Evolutionary conservation across 2,888 invertebrate genomes (phyloP), one percentile per base, ranked within the genome.

Genomic region (Lasioglossum zephyrum): DNA sequence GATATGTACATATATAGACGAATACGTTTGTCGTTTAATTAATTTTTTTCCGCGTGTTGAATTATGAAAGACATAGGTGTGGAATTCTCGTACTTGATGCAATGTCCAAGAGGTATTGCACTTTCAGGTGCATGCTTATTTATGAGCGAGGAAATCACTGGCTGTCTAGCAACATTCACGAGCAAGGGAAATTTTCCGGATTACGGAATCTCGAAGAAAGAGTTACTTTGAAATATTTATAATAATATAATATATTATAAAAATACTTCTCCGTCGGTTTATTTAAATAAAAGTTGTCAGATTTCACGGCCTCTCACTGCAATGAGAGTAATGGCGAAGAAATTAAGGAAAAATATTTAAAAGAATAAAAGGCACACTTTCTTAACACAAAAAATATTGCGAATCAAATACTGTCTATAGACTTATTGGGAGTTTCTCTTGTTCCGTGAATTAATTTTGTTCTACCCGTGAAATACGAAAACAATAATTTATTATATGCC

Each of bases 81-180:
- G 82, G 85, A 90, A 88, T 85, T 88, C 77, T 88, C 63, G 83
- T 82, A 80, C 90, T 90, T 92, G 92, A 92, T 90, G 92, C 89
- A 92, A 92, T 84, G 80, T 49, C 79, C 79, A 70, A 74, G 80
- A 90, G 80, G 79, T 84, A 88, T 92, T 92, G 90, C 92, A 84
- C 81, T 84, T 74, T 73, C 39, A 77, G 36, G 53, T 60, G 66
- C 18, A 57, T 79, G 75, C 26, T 49, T 79, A 79, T 81, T 79
- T 57, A 73, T 77, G 44, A 83, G n/a, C 4, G 44, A 82, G 57
- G 60, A 82, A 74, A 53, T 72, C 26, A 72, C 66, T 81, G 44
- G 31, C 18, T 57, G n/a, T 72, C 79, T n/a, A n/a, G 22, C 36
- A 36, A 44, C 41, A 53, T 66, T 70, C 16, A 49, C 22, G n/a